Evolutionary conservation across 30 jellyfish, hydroid and myxozoan genomes (phyloP).

Genomic region (Hydractinia echinata): DNA sequence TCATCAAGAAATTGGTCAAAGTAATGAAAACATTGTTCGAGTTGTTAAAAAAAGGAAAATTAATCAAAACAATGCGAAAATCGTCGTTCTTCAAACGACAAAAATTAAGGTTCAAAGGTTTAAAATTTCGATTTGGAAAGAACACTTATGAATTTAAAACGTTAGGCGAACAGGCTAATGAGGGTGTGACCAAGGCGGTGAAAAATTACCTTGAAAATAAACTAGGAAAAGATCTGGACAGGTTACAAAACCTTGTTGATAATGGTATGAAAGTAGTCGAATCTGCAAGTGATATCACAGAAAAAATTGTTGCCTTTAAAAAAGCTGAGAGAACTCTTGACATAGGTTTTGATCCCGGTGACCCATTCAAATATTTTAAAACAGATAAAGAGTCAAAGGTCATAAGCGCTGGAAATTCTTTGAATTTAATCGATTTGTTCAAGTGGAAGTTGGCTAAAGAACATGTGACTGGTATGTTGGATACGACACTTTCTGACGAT

Average conservation of each 20-base stretch:
- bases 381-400: background rate
- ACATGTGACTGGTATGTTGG: slow-evolving; percentile 25
- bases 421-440: slow-evolving; percentile 6
- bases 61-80: slow-evolving; percentile 13
- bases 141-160: too few relatives aligned
- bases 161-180: too few relatives aligned
- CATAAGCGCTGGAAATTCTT: background rate
- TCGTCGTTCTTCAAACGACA: too few relatives aligned
- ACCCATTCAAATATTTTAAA: background rate
- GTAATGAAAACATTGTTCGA: slow-evolving; percentile 15
- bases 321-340: slow-evolving; percentile 12
- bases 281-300: background rate
- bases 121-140: too few relatives aligned
- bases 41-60: slow-evolving; percentile 18
- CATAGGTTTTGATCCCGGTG: background rate
- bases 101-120: too few relatives aligned
- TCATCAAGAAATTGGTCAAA: slow-evolving; percentile 15
- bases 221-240: background rate
- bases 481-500: slow-evolving; percentile 16
- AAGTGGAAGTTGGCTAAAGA: slow-evolving; percentile 16
- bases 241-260: background rate
- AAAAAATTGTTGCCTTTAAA: background rate
- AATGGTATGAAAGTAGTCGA: background rate
- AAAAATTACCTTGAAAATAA: background rate
- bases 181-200: too few relatives aligned